Evolutionary conservation across 1,140 invertebrate species (phyloP).

Genomic region (Adelges cooleyi): DNA sequence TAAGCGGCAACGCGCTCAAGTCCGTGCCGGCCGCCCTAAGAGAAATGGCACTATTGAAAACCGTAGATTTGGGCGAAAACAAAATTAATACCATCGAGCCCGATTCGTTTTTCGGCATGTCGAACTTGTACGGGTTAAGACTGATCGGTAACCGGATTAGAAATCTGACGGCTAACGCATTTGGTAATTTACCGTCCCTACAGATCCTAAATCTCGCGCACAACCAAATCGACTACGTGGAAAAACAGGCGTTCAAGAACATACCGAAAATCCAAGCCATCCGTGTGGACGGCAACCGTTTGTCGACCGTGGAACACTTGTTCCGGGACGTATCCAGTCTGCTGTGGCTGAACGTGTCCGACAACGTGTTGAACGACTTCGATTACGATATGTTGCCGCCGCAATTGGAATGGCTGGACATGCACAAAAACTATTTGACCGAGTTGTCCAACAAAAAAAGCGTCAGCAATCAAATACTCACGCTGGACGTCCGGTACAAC

Average conservation of each 20-base stretch:
- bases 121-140: conserved; percentile 65
- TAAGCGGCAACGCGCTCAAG: conserved; percentile 66
- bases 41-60: conserved; percentile 61
- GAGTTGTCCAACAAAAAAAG: conserved; percentile 64
- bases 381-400: conserved; percentile 75
- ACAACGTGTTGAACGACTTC: conserved; percentile 80
- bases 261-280: conserved; percentile 72
- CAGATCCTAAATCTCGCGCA: conserved; percentile 80
- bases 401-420: conserved; percentile 74
- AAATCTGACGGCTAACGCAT: conserved; percentile 68
- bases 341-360: conserved; percentile 80
- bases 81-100: conserved; percentile 60
- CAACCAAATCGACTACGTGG: conserved; percentile 67
- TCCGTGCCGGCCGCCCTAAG: conserved; percentile 60
- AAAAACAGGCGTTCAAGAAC: conserved; percentile 68
- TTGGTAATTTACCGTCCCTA: conserved; percentile 65
- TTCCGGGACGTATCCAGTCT: conserved; percentile 71
- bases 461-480: conserved; percentile 55
- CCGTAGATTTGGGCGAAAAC: conserved; percentile 71
- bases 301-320: conserved; percentile 71
- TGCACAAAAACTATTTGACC: conserved; percentile 76
- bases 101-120: conserved; percentile 67
- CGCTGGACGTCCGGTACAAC: conserved; percentile 72
- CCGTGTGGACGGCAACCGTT: conserved; percentile 69
- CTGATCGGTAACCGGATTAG: conserved; percentile 79